These are phyloP conservation scores for Nyleta sp. DNA, from an alignment of 2,888 invertebrate genomes.

Conservation along the genomic window DNA sequence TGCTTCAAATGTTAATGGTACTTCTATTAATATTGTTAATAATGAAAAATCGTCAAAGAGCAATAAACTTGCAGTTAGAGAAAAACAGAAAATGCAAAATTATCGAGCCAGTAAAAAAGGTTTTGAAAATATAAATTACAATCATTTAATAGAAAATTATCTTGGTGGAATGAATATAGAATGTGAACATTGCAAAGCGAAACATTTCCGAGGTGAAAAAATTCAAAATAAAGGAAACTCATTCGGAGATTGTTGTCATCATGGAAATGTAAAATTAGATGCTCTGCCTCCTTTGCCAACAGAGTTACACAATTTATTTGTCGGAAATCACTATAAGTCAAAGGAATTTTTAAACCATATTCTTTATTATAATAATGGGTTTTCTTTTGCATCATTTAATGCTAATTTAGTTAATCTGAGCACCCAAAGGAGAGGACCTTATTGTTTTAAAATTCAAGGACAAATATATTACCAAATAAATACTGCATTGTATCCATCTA, in stretches of 20 bases:
- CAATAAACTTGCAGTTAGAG: not conserved
- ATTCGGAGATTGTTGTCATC: constrained; percentile 38
- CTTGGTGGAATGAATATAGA: constrained; percentile 20
- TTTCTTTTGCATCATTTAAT: constrained; percentile 34
- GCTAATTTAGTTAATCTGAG: no score
- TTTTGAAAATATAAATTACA: not conserved
- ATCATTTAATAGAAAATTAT: constrained; percentile 24
- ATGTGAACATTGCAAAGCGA: constrained; percentile 40
- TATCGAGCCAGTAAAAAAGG: constrained; percentile 2
- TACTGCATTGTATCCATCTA: no score
- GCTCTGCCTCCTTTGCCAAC: constrained; percentile 11
- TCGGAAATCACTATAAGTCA: constrained; percentile 24
- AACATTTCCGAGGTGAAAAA: constrained; percentile 32
- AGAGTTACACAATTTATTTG: constrained; percentile 17
- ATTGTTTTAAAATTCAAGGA: no score
- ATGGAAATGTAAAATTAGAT: constrained; percentile 25
- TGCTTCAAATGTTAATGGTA: no score
- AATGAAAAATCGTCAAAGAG: not conserved
- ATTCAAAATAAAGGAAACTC: constrained; percentile 24
- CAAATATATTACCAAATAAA: no score
- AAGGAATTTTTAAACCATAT: constrained; percentile 26
- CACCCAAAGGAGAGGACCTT: constrained; percentile 13
- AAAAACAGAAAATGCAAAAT: not conserved
- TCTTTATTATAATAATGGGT: constrained; percentile 13
- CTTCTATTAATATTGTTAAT: no score